Percentiles rank a stretch among this genome's conserved stretches.
These are phyloP conservation scores for Deladenus siricidicola DNA, from an alignment of 2,888 invertebrate species.

Conservation along the genomic window DNA sequence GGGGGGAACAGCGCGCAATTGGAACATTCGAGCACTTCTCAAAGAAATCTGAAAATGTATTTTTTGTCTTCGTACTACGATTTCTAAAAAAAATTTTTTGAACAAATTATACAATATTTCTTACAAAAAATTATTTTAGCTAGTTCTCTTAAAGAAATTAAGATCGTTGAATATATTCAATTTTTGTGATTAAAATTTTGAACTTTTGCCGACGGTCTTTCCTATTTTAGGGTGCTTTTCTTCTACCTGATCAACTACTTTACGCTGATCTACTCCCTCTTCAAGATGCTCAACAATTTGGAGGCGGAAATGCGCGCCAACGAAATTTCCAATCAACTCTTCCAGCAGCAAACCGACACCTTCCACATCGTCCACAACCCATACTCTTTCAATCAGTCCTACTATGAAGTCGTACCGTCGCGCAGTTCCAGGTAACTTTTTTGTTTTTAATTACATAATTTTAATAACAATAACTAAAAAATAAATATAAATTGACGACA, in stretches of 20 bases:
- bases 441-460: background rate
- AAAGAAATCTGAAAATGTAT: conserved; percentile 9
- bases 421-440: conserved; percentile 1
- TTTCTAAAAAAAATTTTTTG: too few relatives aligned
- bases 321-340: conserved; percentile 6
- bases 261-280: conserved; percentile 70
- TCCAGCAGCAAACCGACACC: conserved; percentile 5
- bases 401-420: conserved; percentile 12
- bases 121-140: too few relatives aligned
- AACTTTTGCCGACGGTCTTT: too few relatives aligned
- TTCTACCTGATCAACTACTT: conserved; percentile 87
- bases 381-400: conserved; percentile 5
- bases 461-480: background rate
- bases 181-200: too few relatives aligned
- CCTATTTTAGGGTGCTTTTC: conserved; percentile 82
- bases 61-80: too few relatives aligned
- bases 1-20: background rate
- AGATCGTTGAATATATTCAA: too few relatives aligned
- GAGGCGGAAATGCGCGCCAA: conserved; percentile 20
- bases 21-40: conserved; percentile 1
- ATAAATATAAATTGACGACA: too few relatives aligned
- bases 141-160: too few relatives aligned
- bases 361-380: conserved; percentile 23
- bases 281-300: conserved; percentile 15
- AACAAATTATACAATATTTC: too few relatives aligned